Percentiles rank a stretch among this genome's conserved stretches.
These are phyloP conservation scores for Halocynthia aurantium DNA, from an alignment of 23 tunicate genomes.

Conservation along the genomic window DNA sequence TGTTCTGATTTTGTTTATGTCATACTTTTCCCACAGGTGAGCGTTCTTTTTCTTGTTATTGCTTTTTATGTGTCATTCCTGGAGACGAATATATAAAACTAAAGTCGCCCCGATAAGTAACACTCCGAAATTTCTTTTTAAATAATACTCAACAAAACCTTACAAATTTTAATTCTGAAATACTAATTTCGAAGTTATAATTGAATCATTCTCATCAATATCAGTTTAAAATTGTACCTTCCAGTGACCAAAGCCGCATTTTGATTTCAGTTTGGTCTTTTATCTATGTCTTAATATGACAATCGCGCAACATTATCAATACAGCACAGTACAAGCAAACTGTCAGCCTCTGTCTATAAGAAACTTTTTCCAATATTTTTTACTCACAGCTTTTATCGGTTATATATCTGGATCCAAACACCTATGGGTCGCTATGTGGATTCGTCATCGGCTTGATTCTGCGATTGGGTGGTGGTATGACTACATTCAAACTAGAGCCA, in stretches of 20 bases:
- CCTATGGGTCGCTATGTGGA: conserved; percentile 69
- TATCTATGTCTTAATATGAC: neutral
- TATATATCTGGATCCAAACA: conserved; percentile 72
- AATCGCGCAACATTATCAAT: neutral
- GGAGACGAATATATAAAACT: neutral
- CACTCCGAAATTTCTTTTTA: neutral
- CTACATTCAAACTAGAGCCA: conserved; percentile 38
- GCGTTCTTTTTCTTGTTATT: neutral
- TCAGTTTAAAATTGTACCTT: neutral
- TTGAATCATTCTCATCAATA: neutral
- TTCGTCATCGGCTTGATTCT: conserved; percentile 53
- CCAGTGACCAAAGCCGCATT: neutral
- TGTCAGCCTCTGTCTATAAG: neutral
- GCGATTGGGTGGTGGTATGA: conserved; percentile 77
- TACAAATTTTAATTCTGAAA: no score
- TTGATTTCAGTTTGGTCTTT: neutral
- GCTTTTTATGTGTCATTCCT: neutral
- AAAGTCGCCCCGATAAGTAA: neutral
- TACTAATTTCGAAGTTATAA: no score
- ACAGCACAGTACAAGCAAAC: neutral
- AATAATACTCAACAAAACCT: neutral
- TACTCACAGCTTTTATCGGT: conserved; percentile 44
- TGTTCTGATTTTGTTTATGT: conserved; percentile 74
- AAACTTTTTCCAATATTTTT: neutral
- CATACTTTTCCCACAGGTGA: conserved; percentile 83